Base-by-base conservation (phyloP, 2,888 invertebrate species). In the Lysandra bellargus region DNA sequence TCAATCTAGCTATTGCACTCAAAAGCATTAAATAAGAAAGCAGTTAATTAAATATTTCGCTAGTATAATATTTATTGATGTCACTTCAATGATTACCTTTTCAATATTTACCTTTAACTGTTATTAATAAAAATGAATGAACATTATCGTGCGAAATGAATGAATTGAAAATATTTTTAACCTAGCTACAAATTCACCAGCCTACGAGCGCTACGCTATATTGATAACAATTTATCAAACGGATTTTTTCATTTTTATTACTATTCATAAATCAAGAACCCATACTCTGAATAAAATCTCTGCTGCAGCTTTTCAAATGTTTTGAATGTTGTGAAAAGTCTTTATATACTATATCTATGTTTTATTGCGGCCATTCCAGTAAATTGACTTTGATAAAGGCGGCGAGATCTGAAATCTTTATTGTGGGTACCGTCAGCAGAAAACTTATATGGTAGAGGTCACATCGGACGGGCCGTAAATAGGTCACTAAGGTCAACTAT, bases 371-470 rank as follows among this genome's bases (percentile, higher is more conserved):
- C 76, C 57, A 57, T 76, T 57, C 33, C 57, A 76, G 76, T 76
- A 76, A 76, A 76, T 76, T 57, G 76, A 57, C 76, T 76, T 53
- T 76, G 76, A 76, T 76, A 76, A 76, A 76, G 76, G 33, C 76
- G 53, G 53, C 49, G 30, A 49, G 76, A 76, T 76, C 75, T 75
- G 17, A 53, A 53, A 76, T 76, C 76, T 76, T 76, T 57, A 76
- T 76, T 57, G 53, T 57, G 53, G 76, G 75, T 75, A 75, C 30
- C 53, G 76, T 76, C 76, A 76, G 76, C 76, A 53, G 53, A 57
- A 76, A 76, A 57, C 57, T 76, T 76, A 75, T 75, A 49, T 74
- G 44, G 74, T 23, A 30, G 23, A 75, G 75, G 49, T 75, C 75
- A 75, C 49, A 1, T 12, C 30, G 44, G 75, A 49, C 49, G 40